A percentile compares a stretch with the other conserved stretches of the same genome.
Evolutionary conservation across 2,113 vertebrate genomes (phyloP).

Genomic region (Nerophis lumbriciformis): DNA sequence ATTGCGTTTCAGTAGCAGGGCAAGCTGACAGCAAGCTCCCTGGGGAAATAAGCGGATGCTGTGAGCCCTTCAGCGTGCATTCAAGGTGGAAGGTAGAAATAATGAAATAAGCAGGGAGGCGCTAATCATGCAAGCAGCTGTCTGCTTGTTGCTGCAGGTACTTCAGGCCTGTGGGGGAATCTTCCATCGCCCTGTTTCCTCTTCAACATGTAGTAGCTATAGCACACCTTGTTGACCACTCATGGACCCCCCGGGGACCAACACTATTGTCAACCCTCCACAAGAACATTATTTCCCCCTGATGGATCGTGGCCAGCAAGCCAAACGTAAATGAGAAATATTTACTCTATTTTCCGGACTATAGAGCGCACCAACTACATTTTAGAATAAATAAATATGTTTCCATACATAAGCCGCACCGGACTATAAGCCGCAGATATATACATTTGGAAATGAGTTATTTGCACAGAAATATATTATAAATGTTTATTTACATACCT

Average conservation of each 20-base stretch:
- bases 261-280: conserved; percentile 20
- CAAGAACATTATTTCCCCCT: no score
- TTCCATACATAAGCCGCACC: no score
- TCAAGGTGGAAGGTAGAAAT: conserved; percentile 61
- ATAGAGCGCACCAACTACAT: no score
- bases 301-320: no score
- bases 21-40: conserved; percentile 36
- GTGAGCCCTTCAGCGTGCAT: conserved; percentile 54
- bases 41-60: conserved; percentile 56
- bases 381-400: no score
- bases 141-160: conserved; percentile 36
- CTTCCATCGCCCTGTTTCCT: conserved; percentile 53
- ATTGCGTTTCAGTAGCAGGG: conserved; percentile 12
- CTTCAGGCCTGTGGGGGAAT: conserved; percentile 40
- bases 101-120: conserved; percentile 56
- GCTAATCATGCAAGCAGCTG: conserved; percentile 56
- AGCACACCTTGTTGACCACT: conserved; percentile 41
- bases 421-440: no score
- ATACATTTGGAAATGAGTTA: no score
- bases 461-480: no score
- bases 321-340: no score
- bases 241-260: conserved; percentile 10
- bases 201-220: conserved; percentile 21
- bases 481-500: no score
- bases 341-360: no score